Percentiles rank a stretch among this genome's conserved stretches.
Evolutionary conservation across 2,113 vertebrate species (phyloP).

Genomic region (Trematomus loennbergii): DNA sequence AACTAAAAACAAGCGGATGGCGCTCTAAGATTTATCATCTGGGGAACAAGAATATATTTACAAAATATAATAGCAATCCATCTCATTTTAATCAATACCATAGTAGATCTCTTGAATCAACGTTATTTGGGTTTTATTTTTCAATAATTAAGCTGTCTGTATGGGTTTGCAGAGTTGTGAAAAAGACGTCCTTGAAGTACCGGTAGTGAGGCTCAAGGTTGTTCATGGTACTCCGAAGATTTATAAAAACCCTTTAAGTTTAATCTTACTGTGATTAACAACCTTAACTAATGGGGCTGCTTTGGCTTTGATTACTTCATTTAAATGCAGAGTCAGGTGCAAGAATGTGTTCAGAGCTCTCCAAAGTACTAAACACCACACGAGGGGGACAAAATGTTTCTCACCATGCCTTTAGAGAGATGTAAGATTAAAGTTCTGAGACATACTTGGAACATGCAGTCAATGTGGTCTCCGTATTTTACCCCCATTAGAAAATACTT

Average conservation of each 20-base stretch:
- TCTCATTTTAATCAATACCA: neutral
- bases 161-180: neutral
- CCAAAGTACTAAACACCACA: conserved; percentile 33
- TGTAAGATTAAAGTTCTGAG: neutral
- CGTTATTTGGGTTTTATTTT: neutral
- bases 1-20: neutral
- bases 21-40: neutral
- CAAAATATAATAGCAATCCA: neutral
- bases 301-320: conserved; percentile 72
- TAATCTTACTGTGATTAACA: conserved; percentile 65
- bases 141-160: neutral
- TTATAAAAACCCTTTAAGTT: conserved; percentile 38
- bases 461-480: neutral
- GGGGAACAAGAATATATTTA: neutral
- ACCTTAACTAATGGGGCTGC: conserved; percentile 37
- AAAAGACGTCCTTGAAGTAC: conserved; percentile 36
- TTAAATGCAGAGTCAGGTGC: conserved; percentile 74
- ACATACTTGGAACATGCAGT: neutral
- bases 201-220: conserved; percentile 26
- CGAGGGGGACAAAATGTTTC: conserved; percentile 13
- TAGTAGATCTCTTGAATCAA: neutral
- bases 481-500: neutral
- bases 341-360: conserved; percentile 42
- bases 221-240: conserved; percentile 23
- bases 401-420: neutral